phyloP scores from a whole-genome alignment of 2,113 vertebrate species.

The Rhizomys pruinosus region DNA sequence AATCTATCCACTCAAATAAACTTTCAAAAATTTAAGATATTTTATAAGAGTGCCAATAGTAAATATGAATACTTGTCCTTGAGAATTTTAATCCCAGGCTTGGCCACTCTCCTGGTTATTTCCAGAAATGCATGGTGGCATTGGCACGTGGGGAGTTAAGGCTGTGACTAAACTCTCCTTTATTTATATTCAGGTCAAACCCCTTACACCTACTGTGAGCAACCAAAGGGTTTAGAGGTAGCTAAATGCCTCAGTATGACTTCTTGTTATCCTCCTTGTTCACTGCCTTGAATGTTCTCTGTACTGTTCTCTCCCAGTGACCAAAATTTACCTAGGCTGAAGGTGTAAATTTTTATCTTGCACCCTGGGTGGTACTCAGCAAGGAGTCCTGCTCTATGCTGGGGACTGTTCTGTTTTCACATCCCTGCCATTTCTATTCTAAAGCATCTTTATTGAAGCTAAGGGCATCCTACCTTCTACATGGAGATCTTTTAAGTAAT shows the following conservation, averaged over 20 bases:
- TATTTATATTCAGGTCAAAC: neutral
- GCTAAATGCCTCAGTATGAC: neutral
- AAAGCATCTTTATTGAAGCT: neutral
- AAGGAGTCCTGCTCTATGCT: neutral
- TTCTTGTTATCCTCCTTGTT: neutral
- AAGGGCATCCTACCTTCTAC: neutral
- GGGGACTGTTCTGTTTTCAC: neutral
- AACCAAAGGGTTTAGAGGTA: neutral
- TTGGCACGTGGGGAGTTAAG: neutral
- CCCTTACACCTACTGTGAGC: too few species aligned
- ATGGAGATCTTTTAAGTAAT: neutral
- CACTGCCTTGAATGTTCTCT: neutral
- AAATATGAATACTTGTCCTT: neutral
- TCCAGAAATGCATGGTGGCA: neutral
- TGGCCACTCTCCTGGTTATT: accelerated
- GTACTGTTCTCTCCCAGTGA: neutral
- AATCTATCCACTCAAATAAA: too few species aligned
- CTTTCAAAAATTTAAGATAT: neutral
- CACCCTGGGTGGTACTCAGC: neutral
- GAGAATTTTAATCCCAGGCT: neutral
- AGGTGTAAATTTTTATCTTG: neutral
- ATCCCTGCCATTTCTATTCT: neutral
- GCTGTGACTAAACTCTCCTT: neutral
- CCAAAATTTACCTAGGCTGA: neutral
- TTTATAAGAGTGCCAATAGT: neutral